These are phyloP conservation scores for Macrosoma leucophasiata DNA, from an alignment of 2,888 invertebrate species.

Conservation along the genomic window DNA sequence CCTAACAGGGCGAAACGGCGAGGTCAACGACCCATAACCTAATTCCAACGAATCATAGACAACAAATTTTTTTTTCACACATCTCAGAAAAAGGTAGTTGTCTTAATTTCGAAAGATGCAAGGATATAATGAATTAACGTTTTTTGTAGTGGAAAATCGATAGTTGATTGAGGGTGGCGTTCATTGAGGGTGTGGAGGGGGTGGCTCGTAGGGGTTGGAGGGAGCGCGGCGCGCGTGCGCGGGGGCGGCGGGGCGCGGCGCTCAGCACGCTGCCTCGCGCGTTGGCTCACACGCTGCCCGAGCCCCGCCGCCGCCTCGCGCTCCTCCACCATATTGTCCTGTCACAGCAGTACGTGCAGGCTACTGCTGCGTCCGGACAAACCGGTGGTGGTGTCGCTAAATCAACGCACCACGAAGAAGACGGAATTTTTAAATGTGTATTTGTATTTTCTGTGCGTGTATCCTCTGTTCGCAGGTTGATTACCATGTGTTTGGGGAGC, in stretches of 20 bases:
- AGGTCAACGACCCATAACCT: constrained; percentile 36
- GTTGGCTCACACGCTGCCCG: constrained; percentile 73
- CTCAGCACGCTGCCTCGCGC: constrained; percentile 52
- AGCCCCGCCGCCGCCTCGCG: constrained; percentile 52
- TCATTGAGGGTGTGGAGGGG: constrained; percentile 51
- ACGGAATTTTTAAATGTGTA: constrained; percentile 6
- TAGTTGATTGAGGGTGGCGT: constrained; percentile 64
- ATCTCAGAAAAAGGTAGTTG: constrained; percentile 3
- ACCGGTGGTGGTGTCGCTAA: constrained; percentile 51
- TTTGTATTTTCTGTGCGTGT: constrained; percentile 26
- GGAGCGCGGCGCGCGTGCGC: constrained; percentile 54
- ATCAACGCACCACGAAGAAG: constrained; percentile 24
- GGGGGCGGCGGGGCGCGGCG: constrained; percentile 44
- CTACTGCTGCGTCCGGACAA: constrained; percentile 97
- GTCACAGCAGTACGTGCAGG: constrained; percentile 94
- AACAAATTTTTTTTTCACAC: constrained; percentile 14
- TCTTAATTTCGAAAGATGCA: background rate
- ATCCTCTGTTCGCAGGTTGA: constrained; percentile 39
- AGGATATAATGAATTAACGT: constrained; percentile 39
- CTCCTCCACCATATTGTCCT: constrained; percentile 94
- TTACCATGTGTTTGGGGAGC: constrained; percentile 15
- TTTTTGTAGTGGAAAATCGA: constrained; percentile 58
- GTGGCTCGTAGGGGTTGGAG: constrained; percentile 27
- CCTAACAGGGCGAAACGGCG: constrained; percentile 17
- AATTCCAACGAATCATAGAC: constrained; percentile 26